Evolutionary conservation across 2,113 vertebrate genomes (phyloP).

Genomic region (Dermatemys mawii): DNA sequence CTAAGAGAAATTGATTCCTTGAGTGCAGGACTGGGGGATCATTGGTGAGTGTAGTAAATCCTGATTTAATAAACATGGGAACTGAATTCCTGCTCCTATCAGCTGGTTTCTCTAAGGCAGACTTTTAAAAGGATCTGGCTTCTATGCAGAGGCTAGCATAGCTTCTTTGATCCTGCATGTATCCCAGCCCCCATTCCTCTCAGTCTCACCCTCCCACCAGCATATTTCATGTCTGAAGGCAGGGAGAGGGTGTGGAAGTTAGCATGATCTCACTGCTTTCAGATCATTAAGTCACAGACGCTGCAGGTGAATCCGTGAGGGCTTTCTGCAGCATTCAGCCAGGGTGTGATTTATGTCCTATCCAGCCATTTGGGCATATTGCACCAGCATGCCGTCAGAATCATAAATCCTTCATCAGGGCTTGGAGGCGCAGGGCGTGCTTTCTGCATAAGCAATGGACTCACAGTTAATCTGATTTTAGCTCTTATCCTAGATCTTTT

Average conservation of each 20-base stretch:
- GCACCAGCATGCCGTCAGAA: slow-evolving; percentile 6
- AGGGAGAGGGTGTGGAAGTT: not conserved
- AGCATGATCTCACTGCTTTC: slow-evolving; percentile 38
- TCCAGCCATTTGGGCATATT: not conserved
- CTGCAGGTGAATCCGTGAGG: not conserved
- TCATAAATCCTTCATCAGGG: slow-evolving; percentile 28
- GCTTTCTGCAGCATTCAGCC: not conserved
- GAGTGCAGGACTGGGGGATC: not conserved
- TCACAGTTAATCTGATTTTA: not conserved
- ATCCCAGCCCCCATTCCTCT: not conserved
- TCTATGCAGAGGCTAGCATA: not conserved
- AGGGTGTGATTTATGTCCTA: slow-evolving; percentile 7
- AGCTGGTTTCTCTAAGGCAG: not conserved
- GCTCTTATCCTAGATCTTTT: not conserved
- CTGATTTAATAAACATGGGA: not conserved
- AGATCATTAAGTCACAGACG: not conserved
- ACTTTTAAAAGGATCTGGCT: not conserved
- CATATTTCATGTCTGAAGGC: not conserved
- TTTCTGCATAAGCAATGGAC: not conserved
- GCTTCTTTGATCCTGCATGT: not conserved
- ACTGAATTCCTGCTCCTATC: not conserved
- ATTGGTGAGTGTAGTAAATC: not conserved
- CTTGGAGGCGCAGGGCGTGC: not conserved
- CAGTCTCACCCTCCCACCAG: not conserved
- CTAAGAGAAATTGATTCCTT: not conserved